Conservation (phyloP, 2,888 invertebrate genomes). For the Diachrysia chrysitis region DNA sequence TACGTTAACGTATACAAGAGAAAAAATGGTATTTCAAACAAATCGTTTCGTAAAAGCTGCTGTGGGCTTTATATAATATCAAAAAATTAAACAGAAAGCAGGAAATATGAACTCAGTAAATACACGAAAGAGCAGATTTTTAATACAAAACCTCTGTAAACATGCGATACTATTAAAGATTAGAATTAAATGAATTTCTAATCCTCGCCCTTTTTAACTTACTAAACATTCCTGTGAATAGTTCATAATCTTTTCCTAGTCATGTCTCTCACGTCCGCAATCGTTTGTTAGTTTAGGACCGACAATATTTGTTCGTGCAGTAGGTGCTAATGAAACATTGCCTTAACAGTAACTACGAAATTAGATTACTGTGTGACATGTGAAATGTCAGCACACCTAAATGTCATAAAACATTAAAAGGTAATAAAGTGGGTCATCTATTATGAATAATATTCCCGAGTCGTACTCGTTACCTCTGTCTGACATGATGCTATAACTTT, state of each 20-base stretch:
- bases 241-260: slow-evolving; percentile 8
- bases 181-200: not conserved
- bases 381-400: slow-evolving; percentile 59
- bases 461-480: not conserved
- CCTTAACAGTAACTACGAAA: slow-evolving; percentile 57
- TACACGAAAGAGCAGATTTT: no score
- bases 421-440: slow-evolving; percentile 60
- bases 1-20: no score
- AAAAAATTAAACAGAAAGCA: no score
- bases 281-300: slow-evolving; percentile 53
- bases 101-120: no score
- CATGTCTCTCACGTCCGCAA: slow-evolving; percentile 16
- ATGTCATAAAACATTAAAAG: slow-evolving; percentile 58
- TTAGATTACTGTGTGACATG: slow-evolving; percentile 63
- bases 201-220: not conserved
- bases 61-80: no score
- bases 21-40: no score
- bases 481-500: not conserved
- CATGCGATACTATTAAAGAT: not conserved
- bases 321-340: slow-evolving; percentile 36
- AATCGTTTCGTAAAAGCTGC: no score
- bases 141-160: not conserved
- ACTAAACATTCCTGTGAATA: slow-evolving; percentile 23
- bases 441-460: slow-evolving; percentile 21
- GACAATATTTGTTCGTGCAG: slow-evolving; percentile 31